phyloP scores from a whole-genome alignment of 1,140 invertebrate species.

The Bombus fervidus region DNA sequence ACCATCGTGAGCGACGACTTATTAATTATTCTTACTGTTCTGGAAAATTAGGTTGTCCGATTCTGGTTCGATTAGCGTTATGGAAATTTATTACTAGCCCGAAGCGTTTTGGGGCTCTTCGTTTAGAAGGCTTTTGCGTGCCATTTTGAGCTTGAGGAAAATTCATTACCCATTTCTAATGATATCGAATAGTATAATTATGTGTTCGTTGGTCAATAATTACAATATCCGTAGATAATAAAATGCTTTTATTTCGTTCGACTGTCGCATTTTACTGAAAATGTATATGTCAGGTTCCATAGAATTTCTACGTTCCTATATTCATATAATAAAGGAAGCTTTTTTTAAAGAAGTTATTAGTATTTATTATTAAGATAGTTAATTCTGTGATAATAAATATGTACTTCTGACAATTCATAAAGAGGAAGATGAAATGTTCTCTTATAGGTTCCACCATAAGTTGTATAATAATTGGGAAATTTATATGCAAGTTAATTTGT shows the following conservation, averaged over 20 bases:
- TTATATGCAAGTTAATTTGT: no score
- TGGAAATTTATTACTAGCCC: constrained; percentile 13
- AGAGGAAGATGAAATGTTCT: background rate
- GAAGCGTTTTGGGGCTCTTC: background rate
- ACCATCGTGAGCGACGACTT: constrained; percentile 38
- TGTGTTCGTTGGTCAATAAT: no score
- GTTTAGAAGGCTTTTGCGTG: background rate
- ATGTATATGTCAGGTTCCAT: background rate
- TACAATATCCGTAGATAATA: no score
- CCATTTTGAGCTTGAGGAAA: constrained; percentile 1
- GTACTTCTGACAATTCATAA: background rate
- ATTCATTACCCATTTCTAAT: constrained; percentile 1
- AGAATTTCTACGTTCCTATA: background rate
- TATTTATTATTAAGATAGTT: no score
- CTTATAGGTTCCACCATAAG: no score
- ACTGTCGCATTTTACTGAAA: background rate
- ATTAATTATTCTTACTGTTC: constrained; percentile 60
- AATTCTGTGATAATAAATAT: no score
- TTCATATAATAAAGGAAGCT: background rate
- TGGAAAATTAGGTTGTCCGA: constrained; percentile 38
- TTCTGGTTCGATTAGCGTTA: constrained; percentile 42
- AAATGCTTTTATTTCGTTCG: no score
- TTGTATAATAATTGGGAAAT: no score
- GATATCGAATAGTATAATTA: background rate
- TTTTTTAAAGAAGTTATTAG: no score